Conservation (phyloP, 2,113 vertebrate genomes). For the Dascyllus trimaculatus region DNA sequence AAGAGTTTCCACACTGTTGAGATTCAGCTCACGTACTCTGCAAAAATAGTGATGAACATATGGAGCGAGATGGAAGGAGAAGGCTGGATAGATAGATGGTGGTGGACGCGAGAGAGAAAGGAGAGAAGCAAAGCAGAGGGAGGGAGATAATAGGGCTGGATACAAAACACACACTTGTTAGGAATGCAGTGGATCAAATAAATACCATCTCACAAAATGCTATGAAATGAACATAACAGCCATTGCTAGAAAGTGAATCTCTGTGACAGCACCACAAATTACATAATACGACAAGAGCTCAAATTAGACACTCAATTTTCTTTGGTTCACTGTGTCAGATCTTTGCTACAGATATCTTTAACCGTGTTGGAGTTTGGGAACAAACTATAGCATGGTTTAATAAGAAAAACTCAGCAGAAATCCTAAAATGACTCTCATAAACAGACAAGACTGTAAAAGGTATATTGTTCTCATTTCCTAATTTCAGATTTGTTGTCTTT, state of each 20-base stretch:
- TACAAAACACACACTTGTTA: background rate
- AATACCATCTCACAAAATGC: background rate
- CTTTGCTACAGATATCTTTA: background rate
- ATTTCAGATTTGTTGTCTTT: too few relatives aligned
- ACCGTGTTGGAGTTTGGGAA: background rate
- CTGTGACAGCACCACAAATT: background rate
- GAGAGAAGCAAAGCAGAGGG: background rate
- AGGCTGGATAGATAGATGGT: background rate
- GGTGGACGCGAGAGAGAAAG: constrained; percentile 11
- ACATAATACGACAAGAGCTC: background rate
- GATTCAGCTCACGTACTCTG: constrained; percentile 50
- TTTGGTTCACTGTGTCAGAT: constrained; percentile 1
- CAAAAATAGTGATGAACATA: constrained; percentile 47
- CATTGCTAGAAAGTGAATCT: background rate
- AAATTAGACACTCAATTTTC: background rate
- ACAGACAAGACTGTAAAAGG: too few relatives aligned
- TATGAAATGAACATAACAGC: background rate
- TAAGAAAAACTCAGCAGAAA: background rate
- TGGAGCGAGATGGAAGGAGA: constrained; percentile 27
- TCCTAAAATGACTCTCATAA: too few relatives aligned
- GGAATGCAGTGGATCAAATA: background rate
- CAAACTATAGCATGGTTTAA: background rate
- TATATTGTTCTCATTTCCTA: too few relatives aligned
- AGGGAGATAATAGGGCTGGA: background rate
- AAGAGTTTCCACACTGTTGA: constrained; percentile 57